Evolutionary conservation across 2,797 vertebrate species (phyloP), one percentile per base, ranked within the genome.

Genomic region (Tapera naevia): DNA sequence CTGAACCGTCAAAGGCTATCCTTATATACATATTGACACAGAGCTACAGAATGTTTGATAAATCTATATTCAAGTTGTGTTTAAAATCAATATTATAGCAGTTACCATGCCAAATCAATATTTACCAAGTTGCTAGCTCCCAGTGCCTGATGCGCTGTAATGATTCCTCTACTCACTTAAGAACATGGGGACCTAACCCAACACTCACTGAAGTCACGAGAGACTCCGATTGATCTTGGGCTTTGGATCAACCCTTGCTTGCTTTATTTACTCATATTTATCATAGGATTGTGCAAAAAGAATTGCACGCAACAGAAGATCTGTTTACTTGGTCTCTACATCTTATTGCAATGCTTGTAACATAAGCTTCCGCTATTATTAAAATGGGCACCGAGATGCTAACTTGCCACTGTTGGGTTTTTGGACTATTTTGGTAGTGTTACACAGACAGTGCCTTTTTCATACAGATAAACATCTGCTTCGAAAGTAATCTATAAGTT

Each of bases 71-170:
- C 62, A 41, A 82, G 73, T 76, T 86, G 82, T 3, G 41, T 92
- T 91, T 67, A 67, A 88, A 96, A 88, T 95, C 92, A 61, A 82
- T 96, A 57, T 91, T 91, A 56, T 94, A 93, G 71, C 56, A 70
- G 88, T 88, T 91, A 58, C 83, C 11, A 21, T 66, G 70, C 67
- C 71, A 73, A 90, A 95, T 96, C 92, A 86, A 86, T 95, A 73
- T 70, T 93, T 86, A 64, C 56, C 33, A 51, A 66, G 80, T 76
- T 88, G 67, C 82, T 75, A 91, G 62, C 56, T 95, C 60, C 66
- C 16, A 7, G 46, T 64, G 35, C 76, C 62, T 70, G 60, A 41
- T 45, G 50, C 13, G 7, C 41, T 67, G 60, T 57, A 88, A 61
- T 93, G 90, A 91, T 90, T 86, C 60, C 35, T 86, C 21, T 73